Conservation (phyloP, 2,797 vertebrate genomes). For the Gymnopithys bicolor region DNA sequence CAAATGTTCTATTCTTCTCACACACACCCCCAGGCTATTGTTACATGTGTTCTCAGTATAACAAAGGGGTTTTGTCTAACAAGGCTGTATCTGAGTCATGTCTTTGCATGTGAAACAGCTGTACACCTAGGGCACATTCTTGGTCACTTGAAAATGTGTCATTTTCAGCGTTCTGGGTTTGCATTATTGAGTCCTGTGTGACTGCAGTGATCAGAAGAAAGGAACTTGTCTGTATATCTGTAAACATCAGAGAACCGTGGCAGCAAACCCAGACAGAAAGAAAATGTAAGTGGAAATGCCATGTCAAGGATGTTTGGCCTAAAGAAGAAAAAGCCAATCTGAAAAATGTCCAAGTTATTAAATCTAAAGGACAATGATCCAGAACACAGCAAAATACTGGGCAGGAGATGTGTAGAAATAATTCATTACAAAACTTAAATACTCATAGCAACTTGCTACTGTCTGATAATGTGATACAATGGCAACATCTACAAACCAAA, state of each 20-base stretch:
- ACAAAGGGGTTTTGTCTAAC: conserved; percentile 51
- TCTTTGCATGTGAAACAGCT: conserved; percentile 46
- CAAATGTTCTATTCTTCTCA: conserved; percentile 12
- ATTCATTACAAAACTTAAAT: background rate
- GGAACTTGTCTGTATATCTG: background rate
- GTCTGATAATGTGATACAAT: background rate
- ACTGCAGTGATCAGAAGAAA: background rate
- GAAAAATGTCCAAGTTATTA: background rate
- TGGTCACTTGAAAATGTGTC: conserved; percentile 9
- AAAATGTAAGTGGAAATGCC: background rate
- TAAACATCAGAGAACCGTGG: background rate
- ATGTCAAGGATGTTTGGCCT: background rate
- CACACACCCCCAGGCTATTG: conserved; percentile 22
- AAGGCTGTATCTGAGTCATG: conserved; percentile 41
- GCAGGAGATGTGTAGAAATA: background rate
- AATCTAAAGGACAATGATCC: background rate
- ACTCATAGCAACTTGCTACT: background rate
- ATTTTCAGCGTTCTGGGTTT: background rate
- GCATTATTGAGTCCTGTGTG: background rate
- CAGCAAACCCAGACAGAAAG: background rate
- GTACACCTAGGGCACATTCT: conserved; percentile 47
- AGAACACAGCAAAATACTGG: background rate
- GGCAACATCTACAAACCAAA: background rate
- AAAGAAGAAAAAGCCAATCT: background rate
- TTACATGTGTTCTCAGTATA: conserved; percentile 23